Base-by-base conservation (phyloP, 2,113 vertebrate species). In the Myiagra hebetior region DNA sequence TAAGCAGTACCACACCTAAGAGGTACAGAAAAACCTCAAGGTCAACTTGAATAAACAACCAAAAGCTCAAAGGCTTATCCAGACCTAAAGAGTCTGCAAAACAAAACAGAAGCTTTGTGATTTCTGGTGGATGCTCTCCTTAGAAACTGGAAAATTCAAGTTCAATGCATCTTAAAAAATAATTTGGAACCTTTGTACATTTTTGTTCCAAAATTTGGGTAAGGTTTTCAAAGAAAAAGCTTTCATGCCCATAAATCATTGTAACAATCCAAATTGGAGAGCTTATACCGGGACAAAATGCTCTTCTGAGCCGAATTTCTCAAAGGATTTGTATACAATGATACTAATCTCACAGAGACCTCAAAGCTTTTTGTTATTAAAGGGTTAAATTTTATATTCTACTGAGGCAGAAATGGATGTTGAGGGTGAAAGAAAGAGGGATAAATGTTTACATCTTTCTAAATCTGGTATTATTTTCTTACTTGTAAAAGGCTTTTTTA, bases 131-230 rank as follows among this genome's bases (percentile, higher is more conserved):
- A 4, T 49, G 10, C 4, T 11, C 33, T 72, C 56, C 11, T 74
- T 35, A 62, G 17, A 31, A 70, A 57, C 1, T 73, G 16, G 16
- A 69, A 76, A 76, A 41, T 13, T 3, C n/a, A 95, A 73, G 10
- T 57, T 73, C n/a, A 76, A 11, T 7, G 24, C 3, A 21, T n/a
- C 11, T 65, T 53, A 21, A 0, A 15, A 76, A 82, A 57, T 41
- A n/a, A 67, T 85, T 75, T 46, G 16, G 22, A 76, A 39, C 0
- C 0, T 44, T 80, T 27, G 5, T 8, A 35, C 0, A 5, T 50
- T 39, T 89, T 70, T 35, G 4, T 33, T 60, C 33, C 57, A 16
- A 74, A 89, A 70, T 74, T 59, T 86, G 10, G 2, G 9, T 20
- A 49, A 49, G 3, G 3, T 82, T 80, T 88, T 37, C 15, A 64